phyloP scores from a whole-genome alignment of 2,888 invertebrate genomes.

The Perizoma affinitatum region DNA sequence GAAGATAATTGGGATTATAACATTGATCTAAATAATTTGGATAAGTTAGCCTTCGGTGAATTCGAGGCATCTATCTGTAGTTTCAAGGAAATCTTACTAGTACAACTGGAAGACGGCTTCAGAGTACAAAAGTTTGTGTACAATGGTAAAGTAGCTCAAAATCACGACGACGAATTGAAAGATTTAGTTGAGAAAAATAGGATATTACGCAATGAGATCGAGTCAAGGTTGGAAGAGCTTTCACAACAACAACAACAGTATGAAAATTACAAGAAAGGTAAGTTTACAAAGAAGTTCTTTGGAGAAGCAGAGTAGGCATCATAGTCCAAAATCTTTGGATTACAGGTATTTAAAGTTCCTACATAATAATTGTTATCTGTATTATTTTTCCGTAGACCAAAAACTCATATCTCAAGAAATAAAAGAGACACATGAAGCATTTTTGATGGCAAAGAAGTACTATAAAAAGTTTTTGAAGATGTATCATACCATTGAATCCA shows the following conservation, averaged over 20 bases:
- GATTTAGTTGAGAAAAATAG: slow-evolving; percentile 61
- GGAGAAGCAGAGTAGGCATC: not conserved
- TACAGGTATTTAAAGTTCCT: too few relatives aligned
- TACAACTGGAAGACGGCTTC: slow-evolving; percentile 54
- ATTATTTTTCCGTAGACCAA: slow-evolving; percentile 53
- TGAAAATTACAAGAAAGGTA: slow-evolving; percentile 68
- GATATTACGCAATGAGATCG: slow-evolving; percentile 59
- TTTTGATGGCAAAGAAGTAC: slow-evolving; percentile 74
- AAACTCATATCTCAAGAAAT: slow-evolving; percentile 70
- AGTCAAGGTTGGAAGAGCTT: slow-evolving; percentile 56
- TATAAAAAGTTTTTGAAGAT: slow-evolving; percentile 74
- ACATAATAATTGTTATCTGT: too few relatives aligned
- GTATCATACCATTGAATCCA: slow-evolving; percentile 69
- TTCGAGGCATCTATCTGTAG: slow-evolving; percentile 50
- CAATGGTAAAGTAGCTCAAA: slow-evolving; percentile 43
- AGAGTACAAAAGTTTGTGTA: slow-evolving; percentile 45
- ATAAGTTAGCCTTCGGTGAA: slow-evolving; percentile 43
- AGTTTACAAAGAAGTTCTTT: not conserved
- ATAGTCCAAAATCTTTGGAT: too few relatives aligned
- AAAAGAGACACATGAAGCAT: slow-evolving; percentile 77
- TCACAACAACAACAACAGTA: slow-evolving; percentile 58
- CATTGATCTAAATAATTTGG: slow-evolving; percentile 44
- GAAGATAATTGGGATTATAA: slow-evolving; percentile 58
- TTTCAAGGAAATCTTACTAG: slow-evolving; percentile 47
- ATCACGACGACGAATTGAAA: slow-evolving; percentile 62